Evolutionary conservation across 2,888 invertebrate species (phyloP).

Genomic region (Gonocerus acuteangulatus): DNA sequence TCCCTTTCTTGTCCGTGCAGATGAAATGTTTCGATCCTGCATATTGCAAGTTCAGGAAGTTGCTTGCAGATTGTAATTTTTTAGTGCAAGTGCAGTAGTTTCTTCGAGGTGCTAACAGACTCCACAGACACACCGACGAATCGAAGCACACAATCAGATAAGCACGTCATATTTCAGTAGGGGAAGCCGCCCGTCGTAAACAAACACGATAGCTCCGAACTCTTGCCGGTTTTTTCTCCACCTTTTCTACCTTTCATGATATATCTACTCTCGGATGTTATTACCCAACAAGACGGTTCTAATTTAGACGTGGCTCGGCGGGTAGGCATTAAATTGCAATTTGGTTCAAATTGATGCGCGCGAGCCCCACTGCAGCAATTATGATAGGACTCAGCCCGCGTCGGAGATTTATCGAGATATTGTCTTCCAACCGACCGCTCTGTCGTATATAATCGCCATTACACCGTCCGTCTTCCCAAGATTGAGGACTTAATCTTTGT

Average conservation of each 20-base stretch:
- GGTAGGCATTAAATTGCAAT: constrained; percentile 20
- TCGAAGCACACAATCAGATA: too few species aligned
- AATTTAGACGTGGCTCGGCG: not conserved
- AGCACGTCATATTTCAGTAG: not conserved
- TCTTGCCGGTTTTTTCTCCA: not conserved
- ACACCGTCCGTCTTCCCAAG: not conserved
- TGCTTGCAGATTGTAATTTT: too few species aligned
- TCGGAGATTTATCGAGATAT: not conserved
- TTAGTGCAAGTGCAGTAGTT: too few species aligned
- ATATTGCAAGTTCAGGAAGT: too few species aligned
- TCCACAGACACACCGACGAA: too few species aligned
- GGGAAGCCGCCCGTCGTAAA: not conserved
- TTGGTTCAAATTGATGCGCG: constrained; percentile 23
- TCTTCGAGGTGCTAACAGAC: too few species aligned
- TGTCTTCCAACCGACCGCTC: not conserved
- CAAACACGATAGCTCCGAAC: not conserved
- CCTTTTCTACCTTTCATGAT: not conserved
- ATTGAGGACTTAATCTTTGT: not conserved
- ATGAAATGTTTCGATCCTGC: too few species aligned
- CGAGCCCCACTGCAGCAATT: not conserved
- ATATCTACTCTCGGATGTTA: not conserved
- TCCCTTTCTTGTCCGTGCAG: too few species aligned
- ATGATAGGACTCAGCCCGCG: not conserved
- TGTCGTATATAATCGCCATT: not conserved
- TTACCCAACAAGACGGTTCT: not conserved